These are phyloP conservation scores for Ochotona princeps DNA, from an alignment of 2,113 vertebrate genomes.

Conservation along the genomic window DNA sequence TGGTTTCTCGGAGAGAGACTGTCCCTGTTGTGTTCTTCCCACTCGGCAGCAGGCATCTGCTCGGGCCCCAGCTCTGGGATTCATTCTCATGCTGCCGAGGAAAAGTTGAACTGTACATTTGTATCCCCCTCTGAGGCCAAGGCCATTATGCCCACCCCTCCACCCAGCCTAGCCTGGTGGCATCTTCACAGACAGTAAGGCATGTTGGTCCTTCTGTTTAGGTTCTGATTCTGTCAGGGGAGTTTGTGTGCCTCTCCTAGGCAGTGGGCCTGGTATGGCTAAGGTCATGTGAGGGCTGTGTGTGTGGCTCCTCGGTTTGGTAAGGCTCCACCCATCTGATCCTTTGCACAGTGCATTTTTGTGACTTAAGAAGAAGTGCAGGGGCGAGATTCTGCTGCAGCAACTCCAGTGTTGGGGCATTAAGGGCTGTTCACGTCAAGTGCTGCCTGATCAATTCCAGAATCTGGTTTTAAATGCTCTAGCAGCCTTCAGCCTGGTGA, in stretches of 20 bases:
- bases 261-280: not conserved
- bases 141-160: not conserved
- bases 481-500: conserved; percentile 23
- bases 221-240: conserved; percentile 35
- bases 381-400: conserved; percentile 60
- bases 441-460: conserved; percentile 40
- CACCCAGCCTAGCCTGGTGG: not conserved
- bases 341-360: conserved; percentile 57
- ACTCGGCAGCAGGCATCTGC: not conserved
- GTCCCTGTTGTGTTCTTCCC: not conserved
- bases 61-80: not conserved
- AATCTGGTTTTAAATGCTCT: conserved; percentile 58
- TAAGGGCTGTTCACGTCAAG: conserved; percentile 67
- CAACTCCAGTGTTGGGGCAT: conserved; percentile 1
- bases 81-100: conserved; percentile 16
- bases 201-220: not conserved
- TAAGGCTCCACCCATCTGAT: conserved; percentile 58
- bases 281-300: not conserved
- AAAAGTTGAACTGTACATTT: conserved; percentile 7
- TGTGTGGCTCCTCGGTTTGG: conserved; percentile 39
- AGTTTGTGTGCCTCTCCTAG: conserved; percentile 21
- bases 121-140: not conserved
- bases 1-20: conserved; percentile 56
- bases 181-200: conserved; percentile 51
- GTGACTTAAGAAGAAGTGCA: conserved; percentile 63